Evolutionary conservation across 2,113 vertebrate genomes (phyloP).

Genomic region (Platichthys stellatus): DNA sequence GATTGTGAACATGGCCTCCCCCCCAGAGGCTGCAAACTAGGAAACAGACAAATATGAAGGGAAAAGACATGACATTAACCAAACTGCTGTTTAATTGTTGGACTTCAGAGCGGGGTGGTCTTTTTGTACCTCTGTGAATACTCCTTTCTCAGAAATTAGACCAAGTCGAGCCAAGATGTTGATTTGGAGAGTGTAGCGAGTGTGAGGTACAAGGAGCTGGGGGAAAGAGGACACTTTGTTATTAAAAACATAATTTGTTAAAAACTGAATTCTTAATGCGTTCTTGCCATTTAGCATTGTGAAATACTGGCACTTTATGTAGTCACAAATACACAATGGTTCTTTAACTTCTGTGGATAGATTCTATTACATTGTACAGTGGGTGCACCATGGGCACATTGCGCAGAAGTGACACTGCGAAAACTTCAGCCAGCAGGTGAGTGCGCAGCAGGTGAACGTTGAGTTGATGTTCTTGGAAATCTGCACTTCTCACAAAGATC

Average conservation of each 20-base stretch:
- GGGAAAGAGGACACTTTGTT: not conserved
- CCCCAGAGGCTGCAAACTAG: too few species aligned
- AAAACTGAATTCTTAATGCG: not conserved
- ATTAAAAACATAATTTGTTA: not conserved
- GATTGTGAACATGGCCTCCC: too few species aligned
- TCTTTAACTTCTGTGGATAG: not conserved
- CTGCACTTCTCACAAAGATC: slow-evolving; percentile 80
- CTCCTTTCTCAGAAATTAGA: slow-evolving; percentile 58
- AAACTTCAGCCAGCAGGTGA: slow-evolving; percentile 83
- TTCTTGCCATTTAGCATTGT: not conserved
- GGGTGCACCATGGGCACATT: slow-evolving; percentile 83
- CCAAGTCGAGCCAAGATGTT: slow-evolving; percentile 53
- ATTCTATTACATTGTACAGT: slow-evolving; percentile 77
- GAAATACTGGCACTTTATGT: not conserved
- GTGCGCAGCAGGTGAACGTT: slow-evolving; percentile 80
- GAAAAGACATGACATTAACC: not conserved
- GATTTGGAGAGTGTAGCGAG: slow-evolving; percentile 75
- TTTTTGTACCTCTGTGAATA: slow-evolving; percentile 54
- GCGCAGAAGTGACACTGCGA: slow-evolving; percentile 79
- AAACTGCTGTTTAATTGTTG: not conserved
- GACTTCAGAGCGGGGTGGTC: not conserved
- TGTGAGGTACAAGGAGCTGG: slow-evolving; percentile 73
- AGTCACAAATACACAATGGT: not conserved
- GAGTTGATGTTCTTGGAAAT: slow-evolving; percentile 80
- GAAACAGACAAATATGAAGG: too few species aligned